Evolutionary conservation across 2,797 vertebrate genomes (phyloP), one percentile per base, ranked within the genome.

Genomic region (Heliangelus exortis): DNA sequence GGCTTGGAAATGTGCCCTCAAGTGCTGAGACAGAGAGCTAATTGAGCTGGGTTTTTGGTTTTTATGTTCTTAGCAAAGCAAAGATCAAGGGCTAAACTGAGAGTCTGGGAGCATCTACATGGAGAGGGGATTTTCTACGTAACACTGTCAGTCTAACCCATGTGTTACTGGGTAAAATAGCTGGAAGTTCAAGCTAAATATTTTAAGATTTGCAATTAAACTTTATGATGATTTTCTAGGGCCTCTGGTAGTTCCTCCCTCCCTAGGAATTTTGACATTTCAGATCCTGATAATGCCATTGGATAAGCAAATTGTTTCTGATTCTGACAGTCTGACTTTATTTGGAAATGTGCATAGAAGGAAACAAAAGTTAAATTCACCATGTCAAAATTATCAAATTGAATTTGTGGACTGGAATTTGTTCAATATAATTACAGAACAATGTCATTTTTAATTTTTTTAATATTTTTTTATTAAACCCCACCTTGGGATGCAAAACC

Each of bases 51-150:
- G 39, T 41, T 41, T 41, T 95, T 95, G 92, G 21, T 45, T 87
- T 81, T 77, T 87, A 41, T 51, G 84, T 47, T 33, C 87, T 58
- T 39, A 51, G 66, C 13, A 84, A 93, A 88, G 89, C 66, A 93
- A 92, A 95, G 92, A 96, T 90, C 94, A 93, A 92, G 92, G 72
- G 87, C 91, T 96, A 86, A 91, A 55, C 85, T 63, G 36, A 31
- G 43, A 76, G 61, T 45, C 79, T 84, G 55, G 1, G 6, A 74
- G 31, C n/a, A 69, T 41, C 87, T 84, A 48, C 34, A 34, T 62
- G 55, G 62, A 86, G 55, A 84, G 58, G 34, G 22, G 79, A 72
- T 90, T 85, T 92, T 93, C 69, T 75, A 69, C 91, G 75, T 66
- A 74, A 73, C 2, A 2, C 67, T 36, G 31, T 39, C 34, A 34